Base-by-base conservation (phyloP, 1,140 invertebrate genomes). In the Atta texana region DNA sequence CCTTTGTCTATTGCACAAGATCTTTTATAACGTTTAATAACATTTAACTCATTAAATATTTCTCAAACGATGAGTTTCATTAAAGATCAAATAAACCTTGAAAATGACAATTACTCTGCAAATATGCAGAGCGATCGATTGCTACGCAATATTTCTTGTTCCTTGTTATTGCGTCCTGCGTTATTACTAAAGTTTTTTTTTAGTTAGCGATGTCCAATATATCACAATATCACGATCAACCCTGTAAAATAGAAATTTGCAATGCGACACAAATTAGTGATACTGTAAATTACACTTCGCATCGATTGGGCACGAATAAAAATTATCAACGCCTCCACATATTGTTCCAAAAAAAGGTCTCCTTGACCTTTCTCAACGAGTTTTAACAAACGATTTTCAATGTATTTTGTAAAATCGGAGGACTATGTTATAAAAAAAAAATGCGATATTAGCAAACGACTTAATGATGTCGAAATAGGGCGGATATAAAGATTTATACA, bases 391-490 rank as follows among this genome's bases (percentile, higher is more conserved):
- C 18, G 16, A 61, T 18, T 82, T 61, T 74, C 18, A 14, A 8
- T 18, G 7, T 59, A 72, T 72, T 82, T 72, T 82, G 18, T 31
- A 61, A 74, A 84, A 74, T 63, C 55, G 5, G 39, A 49, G 21
- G 10, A 5, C n/a, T 44, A 12, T 72, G n/a, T 44, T 28, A 81
- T 57, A 10, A 66, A 49, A 53, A 53, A n/a, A 6, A 68, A 8
- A 24, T 28, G 7, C 18, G 24, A 49, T 66, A 31, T 63, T 18
- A 49, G 34, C 14, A 3, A 7, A 71, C 64, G 12, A 21, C 34
- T 81, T 81, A 57, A 71, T 49, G 18, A 24, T 57, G 7, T n/a
- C 14, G n/a, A 84, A 74, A 82, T 82, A 55, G 21, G n/a, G 21
- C 68, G 39, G 68, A 39, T 39, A 39, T 1, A 39, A 39, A 39